Conservation (phyloP, 2,113 vertebrate genomes). For the Sinocyclocheilus anshuiensis region DNA sequence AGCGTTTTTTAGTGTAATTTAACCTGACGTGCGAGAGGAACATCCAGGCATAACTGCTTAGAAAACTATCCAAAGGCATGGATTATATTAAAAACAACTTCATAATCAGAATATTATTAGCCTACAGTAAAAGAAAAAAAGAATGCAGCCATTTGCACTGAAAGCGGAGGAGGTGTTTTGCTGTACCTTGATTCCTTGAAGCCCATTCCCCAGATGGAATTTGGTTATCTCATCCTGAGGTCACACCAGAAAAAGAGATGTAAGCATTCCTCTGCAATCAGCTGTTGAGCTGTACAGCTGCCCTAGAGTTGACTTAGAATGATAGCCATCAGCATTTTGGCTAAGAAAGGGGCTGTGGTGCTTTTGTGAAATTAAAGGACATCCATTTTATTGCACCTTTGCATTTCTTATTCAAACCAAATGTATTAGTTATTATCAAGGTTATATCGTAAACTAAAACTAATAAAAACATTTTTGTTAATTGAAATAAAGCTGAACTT, state of each 20-base stretch:
- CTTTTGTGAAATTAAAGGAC: slow-evolving; percentile 62
- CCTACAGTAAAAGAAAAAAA: not conserved
- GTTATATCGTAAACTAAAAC: too few species aligned
- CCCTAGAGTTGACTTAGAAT: slow-evolving; percentile 71
- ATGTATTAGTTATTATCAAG: not conserved
- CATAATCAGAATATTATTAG: not conserved
- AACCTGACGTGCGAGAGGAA: not conserved
- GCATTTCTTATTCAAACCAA: slow-evolving; percentile 10
- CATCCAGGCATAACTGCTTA: not conserved
- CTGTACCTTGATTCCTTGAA: slow-evolving; percentile 12
- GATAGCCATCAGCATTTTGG: slow-evolving; percentile 76
- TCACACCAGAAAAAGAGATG: slow-evolving; percentile 46
- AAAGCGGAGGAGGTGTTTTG: not conserved
- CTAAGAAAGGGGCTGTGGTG: slow-evolving; percentile 63
- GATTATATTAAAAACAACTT: not conserved
- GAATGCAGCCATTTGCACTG: not conserved
- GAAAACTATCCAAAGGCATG: not conserved
- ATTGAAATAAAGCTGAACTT: not conserved
- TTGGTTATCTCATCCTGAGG: slow-evolving; percentile 48
- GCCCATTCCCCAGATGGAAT: slow-evolving; percentile 36
- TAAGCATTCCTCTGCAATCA: slow-evolving; percentile 69
- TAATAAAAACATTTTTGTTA: too few species aligned
- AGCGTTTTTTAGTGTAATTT: not conserved
- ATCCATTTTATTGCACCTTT: slow-evolving; percentile 30
- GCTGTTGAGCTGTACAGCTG: slow-evolving; percentile 75